These are phyloP conservation scores for Lepidurus couesii DNA, from an alignment of 1,140 invertebrate species.

Conservation along the genomic window DNA sequence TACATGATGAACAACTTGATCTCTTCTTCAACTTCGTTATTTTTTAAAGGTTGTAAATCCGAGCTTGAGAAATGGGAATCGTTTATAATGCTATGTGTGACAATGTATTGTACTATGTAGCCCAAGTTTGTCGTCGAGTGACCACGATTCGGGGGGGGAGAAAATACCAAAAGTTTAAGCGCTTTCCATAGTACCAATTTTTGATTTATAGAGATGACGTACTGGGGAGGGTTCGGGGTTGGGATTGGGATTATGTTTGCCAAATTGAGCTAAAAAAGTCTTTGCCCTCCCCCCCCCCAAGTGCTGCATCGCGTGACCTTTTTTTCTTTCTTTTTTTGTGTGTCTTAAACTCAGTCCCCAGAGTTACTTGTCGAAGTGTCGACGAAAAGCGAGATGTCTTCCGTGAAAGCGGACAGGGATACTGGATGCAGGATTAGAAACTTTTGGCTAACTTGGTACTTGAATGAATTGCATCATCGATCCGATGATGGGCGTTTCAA, in stretches of 20 bases:
- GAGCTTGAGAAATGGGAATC: not conserved
- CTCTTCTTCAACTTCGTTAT: no score
- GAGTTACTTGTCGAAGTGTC: not conserved
- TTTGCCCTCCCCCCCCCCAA: not conserved
- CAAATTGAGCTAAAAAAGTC: not conserved
- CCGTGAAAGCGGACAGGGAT: not conserved
- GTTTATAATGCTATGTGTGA: not conserved
- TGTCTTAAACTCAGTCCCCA: not conserved
- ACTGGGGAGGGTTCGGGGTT: not conserved
- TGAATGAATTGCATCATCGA: conserved; percentile 1
- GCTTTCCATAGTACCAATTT: not conserved
- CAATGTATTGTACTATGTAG: no score
- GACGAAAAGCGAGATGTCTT: not conserved
- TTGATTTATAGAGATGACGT: not conserved
- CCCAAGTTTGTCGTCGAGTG: not conserved
- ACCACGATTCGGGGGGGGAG: not conserved
- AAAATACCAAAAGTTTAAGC: not conserved
- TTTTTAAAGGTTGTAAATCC: no score
- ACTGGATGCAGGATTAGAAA: not conserved
- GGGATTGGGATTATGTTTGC: not conserved
- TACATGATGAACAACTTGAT: no score
- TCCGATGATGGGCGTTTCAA: not conserved
- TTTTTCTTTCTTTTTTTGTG: not conserved
- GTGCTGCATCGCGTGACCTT: not conserved
- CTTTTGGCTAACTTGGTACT: not conserved